Conservation (phyloP, 2,113 vertebrate species). For the Globicephala melas region DNA sequence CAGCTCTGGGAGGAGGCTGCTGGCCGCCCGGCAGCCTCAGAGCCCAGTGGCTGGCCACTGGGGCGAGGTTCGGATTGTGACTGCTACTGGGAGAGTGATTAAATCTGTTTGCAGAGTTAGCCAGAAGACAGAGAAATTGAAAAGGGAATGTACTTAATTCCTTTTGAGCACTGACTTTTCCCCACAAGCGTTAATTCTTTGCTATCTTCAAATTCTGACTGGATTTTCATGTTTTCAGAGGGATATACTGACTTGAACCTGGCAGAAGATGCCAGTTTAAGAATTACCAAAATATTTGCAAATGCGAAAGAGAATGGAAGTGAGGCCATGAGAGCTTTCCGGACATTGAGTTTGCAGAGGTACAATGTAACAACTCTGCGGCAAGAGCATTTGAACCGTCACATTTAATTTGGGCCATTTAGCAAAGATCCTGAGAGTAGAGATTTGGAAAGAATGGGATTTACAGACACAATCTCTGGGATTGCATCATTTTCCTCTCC, state of each 20-base stretch:
- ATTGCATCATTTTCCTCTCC: slow-evolving; percentile 60
- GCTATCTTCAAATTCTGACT: not conserved
- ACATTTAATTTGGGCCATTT: slow-evolving; percentile 67
- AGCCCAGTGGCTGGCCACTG: not conserved
- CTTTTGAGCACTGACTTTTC: not conserved
- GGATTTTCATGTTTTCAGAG: not conserved
- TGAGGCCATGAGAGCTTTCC: slow-evolving; percentile 57
- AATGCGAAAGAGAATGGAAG: slow-evolving; percentile 11
- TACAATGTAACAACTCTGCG: slow-evolving; percentile 64
- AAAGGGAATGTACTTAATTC: slow-evolving; percentile 40
- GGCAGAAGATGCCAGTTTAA: not conserved
- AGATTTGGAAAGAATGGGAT: not conserved
- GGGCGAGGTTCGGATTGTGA: slow-evolving; percentile 42
- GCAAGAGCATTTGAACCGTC: slow-evolving; percentile 48
- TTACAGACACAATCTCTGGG: not conserved
- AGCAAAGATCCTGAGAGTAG: slow-evolving; percentile 56
- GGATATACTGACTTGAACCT: not conserved
- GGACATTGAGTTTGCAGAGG: slow-evolving; percentile 66
- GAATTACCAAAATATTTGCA: not conserved
- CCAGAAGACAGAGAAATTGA: slow-evolving; percentile 57
- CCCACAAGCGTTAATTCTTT: not conserved
- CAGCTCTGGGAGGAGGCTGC: slow-evolving; percentile 15
- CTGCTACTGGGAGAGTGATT: slow-evolving; percentile 39
- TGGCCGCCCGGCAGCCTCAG: not conserved
- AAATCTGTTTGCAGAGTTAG: slow-evolving; percentile 45